Evolutionary conservation across 2,888 invertebrate species (phyloP).

Genomic region (Agonopterix subpropinquella): DNA sequence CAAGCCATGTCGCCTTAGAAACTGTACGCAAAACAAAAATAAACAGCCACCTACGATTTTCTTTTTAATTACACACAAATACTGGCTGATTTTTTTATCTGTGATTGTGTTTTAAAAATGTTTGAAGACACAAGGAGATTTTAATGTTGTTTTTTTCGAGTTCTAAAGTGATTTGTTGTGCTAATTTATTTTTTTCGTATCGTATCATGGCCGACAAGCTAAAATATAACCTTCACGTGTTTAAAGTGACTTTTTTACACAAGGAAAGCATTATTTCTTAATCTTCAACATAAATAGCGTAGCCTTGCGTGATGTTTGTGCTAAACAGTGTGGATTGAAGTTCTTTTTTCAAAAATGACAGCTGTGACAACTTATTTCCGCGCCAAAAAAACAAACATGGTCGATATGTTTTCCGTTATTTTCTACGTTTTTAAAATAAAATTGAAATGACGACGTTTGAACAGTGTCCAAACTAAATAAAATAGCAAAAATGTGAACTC

Average conservation of each 20-base stretch:
- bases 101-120: too few species aligned
- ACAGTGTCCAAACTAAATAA: constrained; percentile 20
- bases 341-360: constrained; percentile 47
- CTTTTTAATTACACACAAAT: constrained; percentile 11
- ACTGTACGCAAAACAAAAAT: constrained; percentile 68
- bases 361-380: constrained; percentile 43
- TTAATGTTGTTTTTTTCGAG: constrained; percentile 12
- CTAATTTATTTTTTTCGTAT: constrained; percentile 19
- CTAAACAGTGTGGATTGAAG: constrained; percentile 16
- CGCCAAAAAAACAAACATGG: constrained; percentile 65
- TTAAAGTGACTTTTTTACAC: constrained; percentile 22
- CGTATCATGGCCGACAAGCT: constrained; percentile 35
- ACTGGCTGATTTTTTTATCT: background rate
- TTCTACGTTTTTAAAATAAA: constrained; percentile 68
- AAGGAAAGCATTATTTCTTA: constrained; percentile 28
- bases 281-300: constrained; percentile 20
- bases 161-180: constrained; percentile 20
- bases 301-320: constrained; percentile 18
- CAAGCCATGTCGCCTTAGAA: constrained; percentile 65
- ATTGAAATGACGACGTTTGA: constrained; percentile 61
- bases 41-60: constrained; percentile 37
- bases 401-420: constrained; percentile 41
- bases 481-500: constrained; percentile 44
- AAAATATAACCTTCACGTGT: constrained; percentile 42
- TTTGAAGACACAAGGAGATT: constrained; percentile 3